Percentiles rank a stretch among this genome's conserved stretches.
phyloP scores from a whole-genome alignment of 2,113 vertebrate species.

The Triplophysa dalaica region DNA sequence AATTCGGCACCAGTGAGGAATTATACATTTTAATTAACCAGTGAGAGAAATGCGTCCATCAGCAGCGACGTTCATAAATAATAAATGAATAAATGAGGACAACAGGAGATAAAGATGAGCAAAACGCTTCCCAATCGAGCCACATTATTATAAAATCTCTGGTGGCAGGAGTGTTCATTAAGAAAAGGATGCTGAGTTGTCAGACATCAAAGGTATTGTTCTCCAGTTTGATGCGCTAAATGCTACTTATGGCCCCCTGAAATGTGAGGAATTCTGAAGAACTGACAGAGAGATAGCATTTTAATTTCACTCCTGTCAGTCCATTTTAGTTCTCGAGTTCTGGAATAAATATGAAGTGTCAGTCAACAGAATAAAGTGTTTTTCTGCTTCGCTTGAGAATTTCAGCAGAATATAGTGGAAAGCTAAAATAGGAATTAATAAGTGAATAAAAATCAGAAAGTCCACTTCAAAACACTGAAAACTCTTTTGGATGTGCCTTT shows the following conservation, averaged over 20 bases:
- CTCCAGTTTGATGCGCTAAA: constrained; percentile 68
- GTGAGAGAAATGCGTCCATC: constrained; percentile 64
- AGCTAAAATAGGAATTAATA: constrained; percentile 12
- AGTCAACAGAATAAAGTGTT: constrained; percentile 61
- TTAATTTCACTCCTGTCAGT: constrained; percentile 79
- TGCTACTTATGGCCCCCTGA: constrained; percentile 40
- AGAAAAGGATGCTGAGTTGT: constrained; percentile 68
- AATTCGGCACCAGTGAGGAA: constrained; percentile 68
- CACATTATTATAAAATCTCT: constrained; percentile 56
- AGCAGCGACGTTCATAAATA: constrained; percentile 66
- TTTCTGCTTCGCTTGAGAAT: constrained; percentile 26
- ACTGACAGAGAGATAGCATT: constrained; percentile 72
- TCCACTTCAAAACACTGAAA: background rate
- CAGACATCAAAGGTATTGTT: constrained; percentile 71
- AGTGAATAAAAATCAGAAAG: background rate
- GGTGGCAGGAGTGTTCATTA: constrained; percentile 63
- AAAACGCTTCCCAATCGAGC: constrained; percentile 41
- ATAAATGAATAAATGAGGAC: constrained; percentile 73
- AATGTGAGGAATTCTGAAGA: constrained; percentile 61
- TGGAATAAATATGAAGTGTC: constrained; percentile 73
- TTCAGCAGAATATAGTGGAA: background rate
- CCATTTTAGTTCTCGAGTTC: constrained; percentile 60
- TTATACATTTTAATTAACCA: constrained; percentile 81
- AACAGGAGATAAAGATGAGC: constrained; percentile 49
- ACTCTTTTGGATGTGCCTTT: no score